These are phyloP conservation scores for Tautogolabrus adspersus DNA, from an alignment of 2,113 vertebrate genomes.

Conservation along the genomic window DNA sequence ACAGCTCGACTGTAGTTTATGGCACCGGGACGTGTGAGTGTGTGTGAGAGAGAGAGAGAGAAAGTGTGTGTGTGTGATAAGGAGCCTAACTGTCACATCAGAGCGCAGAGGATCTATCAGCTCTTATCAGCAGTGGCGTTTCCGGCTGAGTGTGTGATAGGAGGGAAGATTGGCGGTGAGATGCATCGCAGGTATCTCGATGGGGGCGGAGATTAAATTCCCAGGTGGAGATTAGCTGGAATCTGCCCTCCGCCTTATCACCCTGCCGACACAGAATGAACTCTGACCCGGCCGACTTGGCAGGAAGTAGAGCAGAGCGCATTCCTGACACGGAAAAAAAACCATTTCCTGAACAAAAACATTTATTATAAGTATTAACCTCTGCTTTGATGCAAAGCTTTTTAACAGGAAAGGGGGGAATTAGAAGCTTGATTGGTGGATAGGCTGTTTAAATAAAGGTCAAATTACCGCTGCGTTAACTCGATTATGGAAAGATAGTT, in stretches of 20 bases:
- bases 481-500: too few species aligned
- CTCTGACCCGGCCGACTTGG: constrained; percentile 65
- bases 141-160: constrained; percentile 59
- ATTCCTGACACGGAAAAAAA: constrained; percentile 3
- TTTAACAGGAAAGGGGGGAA: too few species aligned
- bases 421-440: too few species aligned
- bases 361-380: too few species aligned
- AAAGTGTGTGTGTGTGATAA: constrained; percentile 58
- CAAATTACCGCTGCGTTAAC: too few species aligned
- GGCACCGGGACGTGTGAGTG: constrained; percentile 17
- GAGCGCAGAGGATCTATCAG: constrained; percentile 38
- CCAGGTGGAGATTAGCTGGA: constrained; percentile 62
- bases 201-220: constrained; percentile 72
- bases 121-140: constrained; percentile 48
- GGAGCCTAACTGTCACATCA: constrained; percentile 51
- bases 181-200: constrained; percentile 74
- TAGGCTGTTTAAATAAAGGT: too few species aligned
- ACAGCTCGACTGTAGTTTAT: constrained; percentile 30
- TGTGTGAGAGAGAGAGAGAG: constrained; percentile 14
- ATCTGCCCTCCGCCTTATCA: constrained; percentile 75
- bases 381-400: too few species aligned
- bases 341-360: not conserved
- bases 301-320: constrained; percentile 32
- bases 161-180: constrained; percentile 58
- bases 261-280: constrained; percentile 45